Evolutionary conservation across 1,140 invertebrate species (phyloP).

Genomic region (Pogonomyrmex californicus): DNA sequence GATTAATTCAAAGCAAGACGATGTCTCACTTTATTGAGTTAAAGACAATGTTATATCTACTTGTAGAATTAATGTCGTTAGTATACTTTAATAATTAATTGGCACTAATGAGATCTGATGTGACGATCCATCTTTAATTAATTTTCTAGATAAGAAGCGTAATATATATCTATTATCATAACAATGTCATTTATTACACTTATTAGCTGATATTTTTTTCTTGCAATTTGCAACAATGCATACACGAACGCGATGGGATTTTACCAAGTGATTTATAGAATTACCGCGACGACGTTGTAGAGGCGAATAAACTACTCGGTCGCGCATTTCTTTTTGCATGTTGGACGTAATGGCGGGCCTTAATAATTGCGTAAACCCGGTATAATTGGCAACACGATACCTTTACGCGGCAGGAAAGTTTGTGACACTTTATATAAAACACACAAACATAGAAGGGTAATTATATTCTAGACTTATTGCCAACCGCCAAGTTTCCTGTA

Average conservation of each 20-base stretch:
- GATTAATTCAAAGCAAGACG: slow-evolving; percentile 60
- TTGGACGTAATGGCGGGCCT: slow-evolving; percentile 69
- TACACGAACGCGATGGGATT: slow-evolving; percentile 25
- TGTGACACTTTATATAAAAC: slow-evolving; percentile 73
- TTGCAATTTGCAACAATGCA: slow-evolving; percentile 10
- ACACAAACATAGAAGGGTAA: slow-evolving; percentile 71
- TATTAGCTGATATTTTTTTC: slow-evolving; percentile 7
- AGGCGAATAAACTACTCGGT: slow-evolving; percentile 29
- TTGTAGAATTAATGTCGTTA: slow-evolving; percentile 39
- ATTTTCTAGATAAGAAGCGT: neutral
- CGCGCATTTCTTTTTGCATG: slow-evolving; percentile 67
- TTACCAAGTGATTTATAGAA: slow-evolving; percentile 55
- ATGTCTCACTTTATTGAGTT: slow-evolving; percentile 48
- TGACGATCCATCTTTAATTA: slow-evolving; percentile 19
- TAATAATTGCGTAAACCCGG: slow-evolving; percentile 71
- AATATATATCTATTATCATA: neutral
- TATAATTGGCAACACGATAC: slow-evolving; percentile 76
- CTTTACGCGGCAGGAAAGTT: slow-evolving; percentile 68
- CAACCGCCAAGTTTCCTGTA: slow-evolving; percentile 24
- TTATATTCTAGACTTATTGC: slow-evolving; percentile 64
- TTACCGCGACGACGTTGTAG: slow-evolving; percentile 39
- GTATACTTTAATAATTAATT: slow-evolving; percentile 47
- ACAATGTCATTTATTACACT: neutral
- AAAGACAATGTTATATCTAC: slow-evolving; percentile 43
- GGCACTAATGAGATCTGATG: neutral